Evolutionary conservation across 2,797 vertebrate genomes (phyloP).

Genomic region (Centroberyx gerrardi): DNA sequence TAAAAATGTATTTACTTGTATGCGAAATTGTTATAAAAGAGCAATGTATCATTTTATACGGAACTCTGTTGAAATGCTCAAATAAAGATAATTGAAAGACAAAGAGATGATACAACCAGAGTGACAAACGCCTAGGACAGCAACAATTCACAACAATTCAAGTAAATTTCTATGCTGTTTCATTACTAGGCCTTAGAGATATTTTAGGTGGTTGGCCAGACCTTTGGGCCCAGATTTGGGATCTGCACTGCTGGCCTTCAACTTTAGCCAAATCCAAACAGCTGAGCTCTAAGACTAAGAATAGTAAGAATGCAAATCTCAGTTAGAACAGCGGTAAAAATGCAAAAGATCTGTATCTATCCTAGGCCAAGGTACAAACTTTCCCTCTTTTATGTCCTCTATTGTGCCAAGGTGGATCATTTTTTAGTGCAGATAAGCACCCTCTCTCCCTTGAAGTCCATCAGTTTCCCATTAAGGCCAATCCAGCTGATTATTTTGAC

Average conservation of each 20-base stretch:
- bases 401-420: not conserved
- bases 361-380: constrained; percentile 13
- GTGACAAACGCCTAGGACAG: too few relatives aligned
- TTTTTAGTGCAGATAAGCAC: constrained; percentile 34
- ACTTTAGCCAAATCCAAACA: constrained; percentile 11
- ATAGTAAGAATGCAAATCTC: not conserved
- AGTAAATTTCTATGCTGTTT: too few relatives aligned
- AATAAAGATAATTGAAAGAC: too few relatives aligned
- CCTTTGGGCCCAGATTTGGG: not conserved
- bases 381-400: constrained; percentile 40
- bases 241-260: constrained; percentile 11
- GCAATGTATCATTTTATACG: too few relatives aligned
- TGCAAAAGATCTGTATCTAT: not conserved
- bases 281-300: constrained; percentile 15
- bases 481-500: constrained; percentile 60
- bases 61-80: too few relatives aligned
- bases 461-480: constrained; percentile 57
- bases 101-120: too few relatives aligned
- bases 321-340: constrained; percentile 7
- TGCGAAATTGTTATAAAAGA: too few relatives aligned
- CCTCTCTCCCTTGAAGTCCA: constrained; percentile 54
- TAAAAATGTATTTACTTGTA: too few relatives aligned
- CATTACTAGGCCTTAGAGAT: too few relatives aligned
- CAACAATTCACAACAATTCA: too few relatives aligned
- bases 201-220: too few relatives aligned